Evolutionary conservation across 2,888 invertebrate genomes (phyloP).

Genomic region (Chrysomela aeneicollis): DNA sequence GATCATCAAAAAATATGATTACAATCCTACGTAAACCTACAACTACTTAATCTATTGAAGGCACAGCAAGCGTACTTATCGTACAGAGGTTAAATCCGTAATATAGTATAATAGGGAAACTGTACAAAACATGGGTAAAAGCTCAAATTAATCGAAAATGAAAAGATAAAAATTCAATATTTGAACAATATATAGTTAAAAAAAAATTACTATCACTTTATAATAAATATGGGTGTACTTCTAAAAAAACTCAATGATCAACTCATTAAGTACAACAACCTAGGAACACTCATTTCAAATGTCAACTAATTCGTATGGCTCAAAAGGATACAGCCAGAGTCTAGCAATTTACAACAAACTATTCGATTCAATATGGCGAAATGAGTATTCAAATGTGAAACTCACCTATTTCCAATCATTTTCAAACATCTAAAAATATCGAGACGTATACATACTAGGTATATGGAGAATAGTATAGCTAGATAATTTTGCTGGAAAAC

Average conservation of each 20-base stretch:
- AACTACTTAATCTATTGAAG: slow-evolving; percentile 57
- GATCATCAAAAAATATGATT: slow-evolving; percentile 59
- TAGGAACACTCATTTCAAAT: slow-evolving; percentile 41
- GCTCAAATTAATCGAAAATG: slow-evolving; percentile 37
- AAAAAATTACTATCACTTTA: slow-evolving; percentile 34
- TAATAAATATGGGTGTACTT: slow-evolving; percentile 25
- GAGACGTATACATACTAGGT: no score
- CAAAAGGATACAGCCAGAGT: slow-evolving; percentile 38
- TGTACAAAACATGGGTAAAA: slow-evolving; percentile 48
- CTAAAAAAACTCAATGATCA: slow-evolving; percentile 30
- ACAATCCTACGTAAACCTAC: slow-evolving; percentile 57
- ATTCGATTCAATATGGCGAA: background rate
- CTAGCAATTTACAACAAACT: slow-evolving; percentile 33
- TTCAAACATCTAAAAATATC: no score
- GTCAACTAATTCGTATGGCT: slow-evolving; percentile 34
- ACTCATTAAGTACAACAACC: slow-evolving; percentile 46
- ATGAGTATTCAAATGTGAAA: background rate
- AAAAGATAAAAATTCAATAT: slow-evolving; percentile 33
- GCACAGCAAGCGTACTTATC: slow-evolving; percentile 62
- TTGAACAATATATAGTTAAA: slow-evolving; percentile 35
- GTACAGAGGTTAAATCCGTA: slow-evolving; percentile 56
- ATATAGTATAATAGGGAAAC: slow-evolving; percentile 44
- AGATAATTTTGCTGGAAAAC: no score
- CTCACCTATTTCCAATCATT: no score
- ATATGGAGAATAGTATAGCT: no score